These are phyloP conservation scores for Pyralis farinalis DNA, from an alignment of 2,888 invertebrate genomes.

Conservation along the genomic window DNA sequence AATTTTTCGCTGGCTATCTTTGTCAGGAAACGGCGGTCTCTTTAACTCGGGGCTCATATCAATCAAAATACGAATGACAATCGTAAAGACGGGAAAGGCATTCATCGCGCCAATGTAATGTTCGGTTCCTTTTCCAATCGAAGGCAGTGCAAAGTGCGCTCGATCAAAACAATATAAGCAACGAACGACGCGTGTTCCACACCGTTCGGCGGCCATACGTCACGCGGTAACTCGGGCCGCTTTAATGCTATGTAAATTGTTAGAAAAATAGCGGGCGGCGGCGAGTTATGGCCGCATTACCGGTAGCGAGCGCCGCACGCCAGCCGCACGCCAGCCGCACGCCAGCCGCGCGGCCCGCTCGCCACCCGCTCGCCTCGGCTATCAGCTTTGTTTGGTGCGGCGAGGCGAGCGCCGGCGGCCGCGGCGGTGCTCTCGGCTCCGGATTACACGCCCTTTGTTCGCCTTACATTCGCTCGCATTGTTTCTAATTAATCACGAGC, in stretches of 20 bases:
- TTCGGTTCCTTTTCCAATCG: no score
- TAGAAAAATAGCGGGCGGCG: slow-evolving; percentile 11
- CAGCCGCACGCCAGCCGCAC: slow-evolving; percentile 7
- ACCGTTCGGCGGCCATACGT: slow-evolving; percentile 11
- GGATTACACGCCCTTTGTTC: slow-evolving; percentile 16
- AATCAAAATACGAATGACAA: no score
- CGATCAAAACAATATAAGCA: no score
- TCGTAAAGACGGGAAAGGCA: no score
- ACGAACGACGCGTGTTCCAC: no score
- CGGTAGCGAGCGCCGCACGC: slow-evolving; percentile 9
- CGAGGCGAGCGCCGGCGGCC: neutral
- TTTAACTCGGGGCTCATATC: no score
- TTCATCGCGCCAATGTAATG: no score
- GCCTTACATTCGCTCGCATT: slow-evolving; percentile 15
- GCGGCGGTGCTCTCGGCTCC: neutral
- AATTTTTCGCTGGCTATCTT: no score
- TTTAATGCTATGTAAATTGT: slow-evolving; percentile 24
- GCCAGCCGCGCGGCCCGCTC: slow-evolving; percentile 5
- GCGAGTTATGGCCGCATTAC: slow-evolving; percentile 10
- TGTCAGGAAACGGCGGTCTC: no score
- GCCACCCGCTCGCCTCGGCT: neutral
- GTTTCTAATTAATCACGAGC: slow-evolving; percentile 22
- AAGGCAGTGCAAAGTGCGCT: no score
- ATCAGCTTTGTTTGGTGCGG: neutral
- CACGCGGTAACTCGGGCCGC: slow-evolving; percentile 25